phyloP scores from a whole-genome alignment of 2,797 vertebrate species.

The Lycodopsis pacificus region DNA sequence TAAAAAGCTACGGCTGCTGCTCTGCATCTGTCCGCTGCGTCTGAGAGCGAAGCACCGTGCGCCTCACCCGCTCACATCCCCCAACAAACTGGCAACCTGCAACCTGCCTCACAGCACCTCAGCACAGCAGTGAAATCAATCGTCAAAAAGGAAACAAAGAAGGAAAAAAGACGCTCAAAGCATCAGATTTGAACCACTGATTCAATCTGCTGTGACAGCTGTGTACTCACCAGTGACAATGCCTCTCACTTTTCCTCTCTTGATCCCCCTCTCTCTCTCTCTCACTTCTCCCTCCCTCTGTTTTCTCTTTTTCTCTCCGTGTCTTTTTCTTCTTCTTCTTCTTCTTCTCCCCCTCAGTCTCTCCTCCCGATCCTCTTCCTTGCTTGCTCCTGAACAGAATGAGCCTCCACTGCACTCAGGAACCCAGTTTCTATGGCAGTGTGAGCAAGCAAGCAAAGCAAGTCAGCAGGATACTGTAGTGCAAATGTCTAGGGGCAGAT shows the following conservation, averaged over 20 bases:
- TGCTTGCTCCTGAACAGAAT: conserved; percentile 80
- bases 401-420: conserved; percentile 80
- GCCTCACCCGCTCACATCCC: conserved; percentile 43
- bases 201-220: conserved; percentile 69
- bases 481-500: conserved; percentile 83
- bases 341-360: conserved; percentile 35
- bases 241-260: conserved; percentile 73
- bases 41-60: conserved; percentile 30
- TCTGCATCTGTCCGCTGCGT: conserved; percentile 50
- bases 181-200: conserved; percentile 58
- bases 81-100: conserved; percentile 67
- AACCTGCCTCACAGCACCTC: conserved; percentile 72
- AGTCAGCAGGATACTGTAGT: conserved; percentile 82
- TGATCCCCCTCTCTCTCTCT: conserved; percentile 52
- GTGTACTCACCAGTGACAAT: conserved; percentile 81
- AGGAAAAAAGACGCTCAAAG: conserved; percentile 56
- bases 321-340: conserved; percentile 3
- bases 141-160: conserved; percentile 50
- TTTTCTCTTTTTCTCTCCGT: background rate
- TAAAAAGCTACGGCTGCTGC: conserved; percentile 53
- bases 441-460: conserved; percentile 82
- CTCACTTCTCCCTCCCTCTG: conserved; percentile 7
- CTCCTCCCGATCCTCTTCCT: conserved; percentile 75
- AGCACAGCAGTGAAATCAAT: conserved; percentile 49
- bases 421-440: conserved; percentile 86